These are phyloP conservation scores for Aleiodes testaceus DNA, from an alignment of 2,888 invertebrate genomes.

Conservation along the genomic window DNA sequence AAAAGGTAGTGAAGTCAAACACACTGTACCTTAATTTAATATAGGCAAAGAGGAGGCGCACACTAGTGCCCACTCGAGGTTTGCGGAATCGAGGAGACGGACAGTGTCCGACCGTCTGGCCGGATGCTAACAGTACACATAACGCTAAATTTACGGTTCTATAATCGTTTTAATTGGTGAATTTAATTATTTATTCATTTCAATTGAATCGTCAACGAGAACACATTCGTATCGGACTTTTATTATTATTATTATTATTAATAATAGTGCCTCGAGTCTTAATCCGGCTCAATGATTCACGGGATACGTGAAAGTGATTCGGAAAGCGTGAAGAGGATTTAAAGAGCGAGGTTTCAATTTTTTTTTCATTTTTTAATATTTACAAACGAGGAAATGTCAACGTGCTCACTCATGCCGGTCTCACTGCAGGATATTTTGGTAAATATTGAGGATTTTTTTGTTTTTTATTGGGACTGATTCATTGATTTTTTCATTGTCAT, in stretches of 20 bases:
- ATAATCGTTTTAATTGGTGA: not conserved
- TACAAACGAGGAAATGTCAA: conserved; percentile 59
- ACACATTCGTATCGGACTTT: no score
- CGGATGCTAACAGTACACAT: conserved; percentile 60
- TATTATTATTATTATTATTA: not conserved
- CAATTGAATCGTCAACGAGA: not conserved
- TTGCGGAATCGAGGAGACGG: conserved; percentile 59
- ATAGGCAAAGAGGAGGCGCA: conserved; percentile 57
- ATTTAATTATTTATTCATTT: not conserved
- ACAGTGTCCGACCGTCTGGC: conserved; percentile 67
- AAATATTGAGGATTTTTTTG: conserved; percentile 55
- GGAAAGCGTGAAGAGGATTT: conserved; percentile 36
- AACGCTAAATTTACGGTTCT: not conserved
- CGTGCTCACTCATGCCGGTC: conserved; percentile 71
- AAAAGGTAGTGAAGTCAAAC: conserved; percentile 40
- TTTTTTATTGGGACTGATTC: not conserved
- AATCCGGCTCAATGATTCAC: not conserved
- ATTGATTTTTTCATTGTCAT: not conserved
- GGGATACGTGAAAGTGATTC: conserved; percentile 41
- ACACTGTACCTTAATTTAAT: conserved; percentile 67
- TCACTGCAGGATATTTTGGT: conserved; percentile 71
- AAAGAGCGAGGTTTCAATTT: not conserved
- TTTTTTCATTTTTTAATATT: no score
- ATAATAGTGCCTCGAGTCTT: conserved; percentile 1
- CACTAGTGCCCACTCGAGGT: conserved; percentile 51